Evolutionary conservation across 2,113 vertebrate species (phyloP), one percentile per base, ranked within the genome.

Genomic region (Protomyctophum bolini): DNA sequence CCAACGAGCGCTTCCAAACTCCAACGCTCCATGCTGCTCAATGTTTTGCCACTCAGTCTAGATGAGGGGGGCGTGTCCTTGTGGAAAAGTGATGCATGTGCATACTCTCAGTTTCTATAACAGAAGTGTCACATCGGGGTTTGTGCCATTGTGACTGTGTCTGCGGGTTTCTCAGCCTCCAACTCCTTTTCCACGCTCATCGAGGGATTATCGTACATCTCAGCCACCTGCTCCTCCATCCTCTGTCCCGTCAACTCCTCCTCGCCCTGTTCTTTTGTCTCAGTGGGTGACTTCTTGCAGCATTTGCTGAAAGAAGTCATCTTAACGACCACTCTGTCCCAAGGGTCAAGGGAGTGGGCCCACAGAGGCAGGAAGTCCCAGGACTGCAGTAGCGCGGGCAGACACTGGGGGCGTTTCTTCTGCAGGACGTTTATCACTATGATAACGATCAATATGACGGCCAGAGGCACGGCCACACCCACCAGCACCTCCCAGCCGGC

Each of bases 351-450:
- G 0, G 96, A 98, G 72, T 88, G 95, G 81, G 96, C 86, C 94
- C 97, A 98, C 9, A 80, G 0, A 0, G 97, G 97, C 33, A 99
- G 94, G 85, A 96, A 98, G 80, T 93, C 87, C 95, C 96, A 99
- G 10, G 83, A 94, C 58, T 80, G 91, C 65, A 99, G 92, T 2
- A 59, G 85, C 14, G 76, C 45, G 2, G 97, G 97, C 86, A 99
- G 87, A 14, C 79, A 68, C 2, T 84, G 58, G 0, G 96, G 95
- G 51, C 84, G 88, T 63, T 29, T 79, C 0, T 78, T 83, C 87
- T 98, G 96, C 83, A 99, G 77, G 6, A 93, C 0, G 6, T 92
- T 94, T 58, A 98, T 83, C 47, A 92, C n/a, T 12, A 95, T 0
- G 60, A 94, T 81, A 58, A 89, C 66, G 0, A 97, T 63, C 15